These are phyloP conservation scores for Agonopterix subpropinquella DNA, from an alignment of 2,888 invertebrate species.

Conservation along the genomic window DNA sequence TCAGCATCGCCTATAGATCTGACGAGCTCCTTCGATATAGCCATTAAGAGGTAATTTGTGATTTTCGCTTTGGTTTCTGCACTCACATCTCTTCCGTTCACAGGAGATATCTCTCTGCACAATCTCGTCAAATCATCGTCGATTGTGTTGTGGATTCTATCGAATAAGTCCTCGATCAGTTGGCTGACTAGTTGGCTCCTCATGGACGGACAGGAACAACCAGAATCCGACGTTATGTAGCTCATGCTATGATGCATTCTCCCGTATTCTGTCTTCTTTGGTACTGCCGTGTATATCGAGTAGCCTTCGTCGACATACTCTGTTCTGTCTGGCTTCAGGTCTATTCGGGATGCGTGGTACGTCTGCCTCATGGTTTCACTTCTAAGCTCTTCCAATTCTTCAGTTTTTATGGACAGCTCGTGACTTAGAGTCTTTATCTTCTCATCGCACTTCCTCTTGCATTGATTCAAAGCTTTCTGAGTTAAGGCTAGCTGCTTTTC, in stretches of 20 bases:
- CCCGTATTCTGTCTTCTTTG: constrained; percentile 64
- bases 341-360: constrained; percentile 59
- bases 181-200: constrained; percentile 66
- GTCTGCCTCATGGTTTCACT: constrained; percentile 63
- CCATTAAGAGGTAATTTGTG: constrained; percentile 69
- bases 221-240: constrained; percentile 55
- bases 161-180: constrained; percentile 64
- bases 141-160: constrained; percentile 57
- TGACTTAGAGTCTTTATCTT: constrained; percentile 74
- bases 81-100: constrained; percentile 39
- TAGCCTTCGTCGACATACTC: constrained; percentile 68
- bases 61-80: constrained; percentile 68
- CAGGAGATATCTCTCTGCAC: constrained; percentile 51
- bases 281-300: constrained; percentile 64
- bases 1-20: constrained; percentile 70
- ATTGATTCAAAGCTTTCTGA: constrained; percentile 70
- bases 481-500: constrained; percentile 75
- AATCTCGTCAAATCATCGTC: constrained; percentile 60
- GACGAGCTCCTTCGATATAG: constrained; percentile 69
- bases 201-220: constrained; percentile 65
- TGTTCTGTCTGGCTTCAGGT: constrained; percentile 61
- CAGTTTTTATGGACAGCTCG: constrained; percentile 73
- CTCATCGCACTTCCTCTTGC: constrained; percentile 71
- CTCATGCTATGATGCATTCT: constrained; percentile 71
- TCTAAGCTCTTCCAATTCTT: constrained; percentile 65